Conservation (phyloP, 2,888 invertebrate species). For the Tillus elongatus region DNA sequence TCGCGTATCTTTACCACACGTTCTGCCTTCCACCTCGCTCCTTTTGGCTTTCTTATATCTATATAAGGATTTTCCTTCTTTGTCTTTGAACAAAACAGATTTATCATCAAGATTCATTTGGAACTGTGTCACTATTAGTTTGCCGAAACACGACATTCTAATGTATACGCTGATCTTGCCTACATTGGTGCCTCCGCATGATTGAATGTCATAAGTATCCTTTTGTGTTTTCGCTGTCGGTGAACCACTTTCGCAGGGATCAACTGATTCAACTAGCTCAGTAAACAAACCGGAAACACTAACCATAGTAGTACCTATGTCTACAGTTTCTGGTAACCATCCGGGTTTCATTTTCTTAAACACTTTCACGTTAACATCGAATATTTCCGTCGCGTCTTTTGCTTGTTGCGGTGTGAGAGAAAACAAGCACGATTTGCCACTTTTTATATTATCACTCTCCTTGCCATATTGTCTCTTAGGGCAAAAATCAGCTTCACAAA, state of each 20-base stretch:
- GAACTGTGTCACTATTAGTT: slow-evolving; percentile 56
- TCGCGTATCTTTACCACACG: slow-evolving; percentile 25
- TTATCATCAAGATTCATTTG: slow-evolving; percentile 45
- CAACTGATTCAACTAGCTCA: slow-evolving; percentile 44
- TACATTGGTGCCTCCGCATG: slow-evolving; percentile 44
- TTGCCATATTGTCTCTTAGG: slow-evolving; percentile 29
- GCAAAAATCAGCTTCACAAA: slow-evolving; percentile 51
- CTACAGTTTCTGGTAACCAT: slow-evolving; percentile 53
- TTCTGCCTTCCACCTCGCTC: too few species aligned
- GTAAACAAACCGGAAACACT: slow-evolving; percentile 53
- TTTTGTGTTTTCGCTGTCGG: slow-evolving; percentile 50
- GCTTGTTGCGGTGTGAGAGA: slow-evolving; percentile 50
- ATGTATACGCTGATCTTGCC: slow-evolving; percentile 54
- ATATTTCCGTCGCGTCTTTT: slow-evolving; percentile 44
- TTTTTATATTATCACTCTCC: slow-evolving; percentile 46
- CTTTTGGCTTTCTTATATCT: slow-evolving; percentile 35
- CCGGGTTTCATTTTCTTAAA: slow-evolving; percentile 54
- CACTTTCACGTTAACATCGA: slow-evolving; percentile 50
- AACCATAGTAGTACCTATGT: slow-evolving; percentile 50
- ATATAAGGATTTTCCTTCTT: slow-evolving; percentile 40
- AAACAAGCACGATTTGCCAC: slow-evolving; percentile 61
- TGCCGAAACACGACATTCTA: slow-evolving; percentile 57
- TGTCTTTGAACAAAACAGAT: slow-evolving; percentile 41
- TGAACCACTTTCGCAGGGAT: slow-evolving; percentile 41
- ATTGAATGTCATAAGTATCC: slow-evolving; percentile 50